Base-by-base conservation (phyloP, 2,113 vertebrate species). In the Indicator indicator region DNA sequence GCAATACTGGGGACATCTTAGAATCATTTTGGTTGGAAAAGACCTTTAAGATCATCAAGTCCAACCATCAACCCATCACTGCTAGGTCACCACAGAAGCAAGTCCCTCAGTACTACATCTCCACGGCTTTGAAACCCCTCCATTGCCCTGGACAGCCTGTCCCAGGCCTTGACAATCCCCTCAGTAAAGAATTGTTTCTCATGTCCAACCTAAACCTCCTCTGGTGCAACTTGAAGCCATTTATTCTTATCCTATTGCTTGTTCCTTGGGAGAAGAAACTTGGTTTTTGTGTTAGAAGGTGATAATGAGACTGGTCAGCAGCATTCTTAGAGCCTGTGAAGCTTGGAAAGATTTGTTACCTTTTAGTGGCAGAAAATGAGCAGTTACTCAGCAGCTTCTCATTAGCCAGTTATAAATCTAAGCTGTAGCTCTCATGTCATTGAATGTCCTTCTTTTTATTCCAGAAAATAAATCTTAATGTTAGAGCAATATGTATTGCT, bases 271-370 rank as follows among this genome's bases (percentile, higher is more conserved):
- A 56, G 55, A 56, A 56, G 28, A 56, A 30, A 17, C 9, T 67
- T 50, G 3, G 0, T 15, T 40, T 19, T 69, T 40, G 36, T 5
- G 46, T 5, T 88, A 82, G 85, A n/a, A 80, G 65, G 42, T 33
- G 58, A 3, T 63, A 32, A 75, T 2, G 42, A 70, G 60, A 44
- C 16, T 3, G 50, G 33, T 11, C 38, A 72, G 82, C 50, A 32
- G 40, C 0, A 0, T 6, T 46, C 36, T 9, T 14, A 5, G 9
- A 52, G 32, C 17, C 67, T 0, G 0, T 9, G n/a, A 33, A 63
- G 30, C 46, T 2, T 8, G 59, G 60, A 52, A 33, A 89, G 89
- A 48, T 77, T 76, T 70, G 83, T 92, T 72, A 33, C 82, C 54
- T 83, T 32, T 42, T 46, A 40, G 21, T 68, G 32, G 46, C 52